Evolutionary conservation across 1,140 invertebrate genomes (phyloP).

Genomic region (Thalassaphorura encarpata): DNA sequence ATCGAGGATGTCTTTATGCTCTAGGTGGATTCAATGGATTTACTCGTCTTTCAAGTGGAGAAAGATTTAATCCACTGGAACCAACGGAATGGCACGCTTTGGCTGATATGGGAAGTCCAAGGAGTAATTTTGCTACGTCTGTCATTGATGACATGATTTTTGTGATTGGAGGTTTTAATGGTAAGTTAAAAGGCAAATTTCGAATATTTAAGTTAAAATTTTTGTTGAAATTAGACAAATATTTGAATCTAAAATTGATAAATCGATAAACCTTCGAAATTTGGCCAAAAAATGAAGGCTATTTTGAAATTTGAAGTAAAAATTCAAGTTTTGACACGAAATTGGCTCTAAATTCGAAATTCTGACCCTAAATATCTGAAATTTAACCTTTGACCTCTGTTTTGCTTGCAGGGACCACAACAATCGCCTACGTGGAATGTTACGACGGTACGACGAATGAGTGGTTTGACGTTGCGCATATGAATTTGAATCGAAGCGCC

Average conservation of each 20-base stretch:
- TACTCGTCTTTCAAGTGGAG: conserved; percentile 41
- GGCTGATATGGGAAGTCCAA: conserved; percentile 67
- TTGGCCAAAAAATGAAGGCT: no score
- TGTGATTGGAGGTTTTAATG: conserved; percentile 73
- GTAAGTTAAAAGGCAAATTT: no score
- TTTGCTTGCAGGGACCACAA: conserved; percentile 48
- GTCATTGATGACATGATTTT: conserved; percentile 70
- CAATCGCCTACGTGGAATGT: conserved; percentile 58
- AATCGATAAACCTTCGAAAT: no score
- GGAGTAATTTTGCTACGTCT: conserved; percentile 73
- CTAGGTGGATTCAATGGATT: conserved; percentile 46
- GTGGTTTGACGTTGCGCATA: conserved; percentile 55
- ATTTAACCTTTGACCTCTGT: no score
- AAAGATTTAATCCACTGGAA: conserved; percentile 41
- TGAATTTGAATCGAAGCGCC: conserved; percentile 59
- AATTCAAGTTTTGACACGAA: no score
- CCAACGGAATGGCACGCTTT: conserved; percentile 54
- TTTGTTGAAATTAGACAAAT: no score
- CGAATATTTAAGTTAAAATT: no score
- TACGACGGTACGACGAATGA: conserved; percentile 55
- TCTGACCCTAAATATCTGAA: no score
- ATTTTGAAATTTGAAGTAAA: no score
- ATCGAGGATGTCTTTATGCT: conserved; percentile 42
- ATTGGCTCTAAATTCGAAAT: no score
- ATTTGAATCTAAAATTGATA: no score